Conservation (phyloP, 2,113 vertebrate genomes). For the Phalacrocorax pelagicus region DNA sequence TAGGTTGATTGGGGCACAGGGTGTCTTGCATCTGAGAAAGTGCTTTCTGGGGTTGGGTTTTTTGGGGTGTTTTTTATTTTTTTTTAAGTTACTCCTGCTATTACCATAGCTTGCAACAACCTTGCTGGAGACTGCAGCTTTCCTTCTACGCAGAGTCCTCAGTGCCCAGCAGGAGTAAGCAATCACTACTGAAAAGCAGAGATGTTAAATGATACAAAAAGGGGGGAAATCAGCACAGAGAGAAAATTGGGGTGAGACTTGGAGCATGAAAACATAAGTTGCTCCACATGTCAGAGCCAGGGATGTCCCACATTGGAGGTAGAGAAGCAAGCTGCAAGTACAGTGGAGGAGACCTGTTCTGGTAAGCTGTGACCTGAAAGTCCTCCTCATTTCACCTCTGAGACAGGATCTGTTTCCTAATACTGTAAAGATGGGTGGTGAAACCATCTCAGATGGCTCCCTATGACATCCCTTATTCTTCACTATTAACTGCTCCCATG, state of each 20-base stretch:
- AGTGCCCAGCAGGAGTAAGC: neutral
- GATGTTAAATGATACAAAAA: neutral
- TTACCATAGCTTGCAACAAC: neutral
- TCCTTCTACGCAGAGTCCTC: neutral
- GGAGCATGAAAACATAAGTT: neutral
- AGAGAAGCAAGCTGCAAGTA: neutral
- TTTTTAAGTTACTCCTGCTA: neutral
- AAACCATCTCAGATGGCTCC: neutral
- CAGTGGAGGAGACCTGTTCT: neutral
- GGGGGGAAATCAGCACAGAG: neutral
- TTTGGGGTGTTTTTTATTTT: no score
- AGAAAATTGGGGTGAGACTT: neutral
- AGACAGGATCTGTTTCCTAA: neutral
- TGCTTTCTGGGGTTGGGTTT: neutral
- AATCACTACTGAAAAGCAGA: neutral
- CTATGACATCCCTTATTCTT: neutral
- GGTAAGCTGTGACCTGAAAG: neutral
- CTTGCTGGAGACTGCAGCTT: neutral
- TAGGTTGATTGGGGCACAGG: neutral
- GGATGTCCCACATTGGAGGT: neutral
- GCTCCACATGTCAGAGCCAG: neutral
- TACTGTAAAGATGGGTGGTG: neutral
- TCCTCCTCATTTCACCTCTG: neutral
- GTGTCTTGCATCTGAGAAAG: neutral
- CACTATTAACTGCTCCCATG: neutral